Percentiles rank a stretch among this genome's conserved stretches.
Evolutionary conservation across 2,113 vertebrate species (phyloP).

Genomic region (Etia nguti): DNA sequence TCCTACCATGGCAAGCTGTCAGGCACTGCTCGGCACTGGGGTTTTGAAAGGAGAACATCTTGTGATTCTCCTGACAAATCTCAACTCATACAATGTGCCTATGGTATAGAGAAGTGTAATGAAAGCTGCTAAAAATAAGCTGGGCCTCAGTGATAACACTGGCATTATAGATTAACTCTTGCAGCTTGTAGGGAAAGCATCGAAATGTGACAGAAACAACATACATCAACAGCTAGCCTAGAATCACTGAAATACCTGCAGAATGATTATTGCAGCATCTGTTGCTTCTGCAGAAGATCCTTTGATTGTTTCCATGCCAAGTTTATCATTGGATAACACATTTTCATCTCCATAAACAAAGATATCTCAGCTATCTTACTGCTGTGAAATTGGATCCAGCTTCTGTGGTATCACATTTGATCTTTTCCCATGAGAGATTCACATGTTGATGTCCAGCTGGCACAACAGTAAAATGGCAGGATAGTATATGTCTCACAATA

Average conservation of each 20-base stretch:
- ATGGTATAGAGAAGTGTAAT: conserved; percentile 56
- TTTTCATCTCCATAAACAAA: conserved; percentile 53
- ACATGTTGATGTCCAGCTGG: conserved; percentile 25
- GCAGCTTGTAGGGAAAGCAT: conserved; percentile 24
- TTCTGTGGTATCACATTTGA: conserved; percentile 27
- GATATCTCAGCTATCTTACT: conserved; percentile 45
- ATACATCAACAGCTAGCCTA: conserved; percentile 14
- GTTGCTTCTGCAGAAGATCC: conserved; percentile 15
- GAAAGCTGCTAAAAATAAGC: conserved; percentile 72
- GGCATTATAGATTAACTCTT: conserved; percentile 63
- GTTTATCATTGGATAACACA: conserved; percentile 34
- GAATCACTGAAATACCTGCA: background rate
- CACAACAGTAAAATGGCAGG: conserved; percentile 30
- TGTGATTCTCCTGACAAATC: conserved; percentile 54
- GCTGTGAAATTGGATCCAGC: conserved; percentile 48
- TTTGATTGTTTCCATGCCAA: conserved; percentile 26
- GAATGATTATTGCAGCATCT: background rate
- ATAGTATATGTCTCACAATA: conserved; percentile 43
- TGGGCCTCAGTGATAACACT: conserved; percentile 38
- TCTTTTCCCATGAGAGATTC: conserved; percentile 50
- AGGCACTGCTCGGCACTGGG: conserved; percentile 25
- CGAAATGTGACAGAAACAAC: conserved; percentile 8
- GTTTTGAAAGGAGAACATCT: conserved; percentile 56
- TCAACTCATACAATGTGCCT: conserved; percentile 50
- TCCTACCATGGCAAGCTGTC: conserved; percentile 64